Base-by-base conservation (phyloP, 1,140 invertebrate species). In the Meloidogyne exigua region DNA sequence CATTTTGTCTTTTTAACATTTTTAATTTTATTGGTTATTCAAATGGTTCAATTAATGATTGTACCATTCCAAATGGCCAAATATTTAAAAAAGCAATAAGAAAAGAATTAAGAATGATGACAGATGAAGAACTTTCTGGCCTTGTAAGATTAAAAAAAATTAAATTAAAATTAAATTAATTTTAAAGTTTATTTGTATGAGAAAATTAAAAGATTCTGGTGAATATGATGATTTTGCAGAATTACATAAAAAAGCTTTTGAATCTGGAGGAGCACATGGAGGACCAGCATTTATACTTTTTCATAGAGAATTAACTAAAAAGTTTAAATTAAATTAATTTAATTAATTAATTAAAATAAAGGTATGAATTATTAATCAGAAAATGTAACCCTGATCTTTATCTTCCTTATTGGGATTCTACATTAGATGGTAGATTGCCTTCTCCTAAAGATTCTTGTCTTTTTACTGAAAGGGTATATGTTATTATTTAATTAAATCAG, bases 161-260 rank as follows among this genome's bases (percentile, higher is more conserved):
- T 76, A 18, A 42, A 76, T 62, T 26, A 76, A 25, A 70, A 18
- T 15, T 18, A n/a, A 42, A 36, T 26, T 64, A 28, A 73, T 25
- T 13, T 75, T 78, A 26, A 25, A 11, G 25, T n/a, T 23, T 13
- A 36, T 32, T 13, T 63, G 42, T 49, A 32, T n/a, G 5, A 83
- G 84, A 23, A 70, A 81, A 62, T 72, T 89, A 12, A 89, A 89
- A 75, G 71, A 82, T 21, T 86, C 67, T 69, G 85, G 85, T 12
- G 85, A 86, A 66, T 87, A 84, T 62, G 85, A 87, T 73, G 42
- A 81, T 71, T 39, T 87, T 12, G 79, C 80, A 32, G 63, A 66
- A 32, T 49, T 83, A 13, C 81, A 82, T 75, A 80, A 80, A 15
- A 75, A 84, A 49, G 79, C 81, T 42, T 28, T 82, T 84, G 39